Evolutionary conservation across 2,113 vertebrate species (phyloP).

Genomic region (Neodontobutis hainanensis): DNA sequence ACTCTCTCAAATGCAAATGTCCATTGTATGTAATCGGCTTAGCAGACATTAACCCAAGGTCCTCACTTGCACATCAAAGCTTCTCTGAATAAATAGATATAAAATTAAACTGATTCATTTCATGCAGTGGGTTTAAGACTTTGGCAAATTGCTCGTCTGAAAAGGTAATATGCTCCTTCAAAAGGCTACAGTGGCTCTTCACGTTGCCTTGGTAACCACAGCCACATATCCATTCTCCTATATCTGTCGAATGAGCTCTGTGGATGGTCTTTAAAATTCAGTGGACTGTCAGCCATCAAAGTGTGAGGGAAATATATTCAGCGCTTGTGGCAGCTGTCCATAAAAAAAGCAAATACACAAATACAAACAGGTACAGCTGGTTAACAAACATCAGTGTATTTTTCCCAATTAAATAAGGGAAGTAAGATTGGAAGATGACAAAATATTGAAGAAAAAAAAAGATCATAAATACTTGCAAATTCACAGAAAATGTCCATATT

Average conservation of each 20-base stretch:
- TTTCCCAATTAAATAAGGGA: too few species aligned
- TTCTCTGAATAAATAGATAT: constrained; percentile 20
- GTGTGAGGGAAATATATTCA: background rate
- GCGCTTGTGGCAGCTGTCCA: background rate
- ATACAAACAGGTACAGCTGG: too few species aligned
- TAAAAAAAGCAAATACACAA: too few species aligned
- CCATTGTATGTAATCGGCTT: constrained; percentile 4
- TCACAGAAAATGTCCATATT: too few species aligned
- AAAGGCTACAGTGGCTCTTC: constrained; percentile 40
- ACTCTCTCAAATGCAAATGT: constrained; percentile 4
- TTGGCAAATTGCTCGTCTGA: constrained; percentile 40
- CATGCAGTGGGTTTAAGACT: constrained; percentile 38
- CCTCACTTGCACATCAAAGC: constrained; percentile 40
- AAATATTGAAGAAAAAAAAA: too few species aligned
- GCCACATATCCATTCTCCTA: constrained; percentile 42
- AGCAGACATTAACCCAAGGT: background rate
- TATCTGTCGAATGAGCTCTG: constrained; percentile 33
- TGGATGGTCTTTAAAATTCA: constrained; percentile 16
- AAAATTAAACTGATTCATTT: constrained; percentile 33
- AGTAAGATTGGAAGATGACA: too few species aligned
- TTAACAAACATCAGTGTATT: too few species aligned
- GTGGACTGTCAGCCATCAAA: constrained; percentile 6
- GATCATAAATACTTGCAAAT: too few species aligned
- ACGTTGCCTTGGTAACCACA: constrained; percentile 64
- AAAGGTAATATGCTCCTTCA: constrained; percentile 34